Conservation (phyloP, 2,888 invertebrate genomes). For the Meteorus cinctellus region DNA sequence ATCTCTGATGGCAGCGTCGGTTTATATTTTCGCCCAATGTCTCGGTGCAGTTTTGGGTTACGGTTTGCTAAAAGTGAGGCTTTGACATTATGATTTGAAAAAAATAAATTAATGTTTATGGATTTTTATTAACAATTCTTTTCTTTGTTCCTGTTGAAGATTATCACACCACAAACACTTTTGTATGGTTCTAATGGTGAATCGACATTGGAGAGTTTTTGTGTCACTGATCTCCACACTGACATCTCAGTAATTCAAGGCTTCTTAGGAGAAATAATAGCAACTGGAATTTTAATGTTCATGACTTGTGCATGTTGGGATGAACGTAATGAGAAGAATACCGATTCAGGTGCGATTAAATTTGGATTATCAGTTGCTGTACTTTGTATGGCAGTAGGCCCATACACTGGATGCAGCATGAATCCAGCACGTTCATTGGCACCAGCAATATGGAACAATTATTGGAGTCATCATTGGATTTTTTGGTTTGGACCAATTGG, state of each 20-base stretch:
- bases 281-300: slow-evolving; percentile 79
- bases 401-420: slow-evolving; percentile 83
- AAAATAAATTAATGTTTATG: not conserved
- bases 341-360: slow-evolving; percentile 80
- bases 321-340: slow-evolving; percentile 78
- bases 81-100: not conserved
- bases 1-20: slow-evolving; percentile 75
- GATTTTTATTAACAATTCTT: not conserved
- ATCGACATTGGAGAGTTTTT: slow-evolving; percentile 47
- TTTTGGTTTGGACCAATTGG: slow-evolving; percentile 81
- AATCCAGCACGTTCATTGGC: slow-evolving; percentile 83
- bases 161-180: slow-evolving; percentile 62
- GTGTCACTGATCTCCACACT: slow-evolving; percentile 56
- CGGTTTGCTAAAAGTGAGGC: slow-evolving; percentile 78
- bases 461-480: slow-evolving; percentile 82
- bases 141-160: slow-evolving; percentile 55
- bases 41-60: slow-evolving; percentile 81
- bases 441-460: slow-evolving; percentile 81
- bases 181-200: slow-evolving; percentile 45
- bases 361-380: slow-evolving; percentile 81
- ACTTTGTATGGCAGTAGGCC: slow-evolving; percentile 80
- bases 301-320: slow-evolving; percentile 84
- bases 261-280: slow-evolving; percentile 78
- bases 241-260: slow-evolving; percentile 73
- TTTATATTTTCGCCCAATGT: slow-evolving; percentile 80